These are phyloP conservation scores for Todus mexicanus DNA, from an alignment of 2,797 vertebrate species.

Conservation along the genomic window DNA sequence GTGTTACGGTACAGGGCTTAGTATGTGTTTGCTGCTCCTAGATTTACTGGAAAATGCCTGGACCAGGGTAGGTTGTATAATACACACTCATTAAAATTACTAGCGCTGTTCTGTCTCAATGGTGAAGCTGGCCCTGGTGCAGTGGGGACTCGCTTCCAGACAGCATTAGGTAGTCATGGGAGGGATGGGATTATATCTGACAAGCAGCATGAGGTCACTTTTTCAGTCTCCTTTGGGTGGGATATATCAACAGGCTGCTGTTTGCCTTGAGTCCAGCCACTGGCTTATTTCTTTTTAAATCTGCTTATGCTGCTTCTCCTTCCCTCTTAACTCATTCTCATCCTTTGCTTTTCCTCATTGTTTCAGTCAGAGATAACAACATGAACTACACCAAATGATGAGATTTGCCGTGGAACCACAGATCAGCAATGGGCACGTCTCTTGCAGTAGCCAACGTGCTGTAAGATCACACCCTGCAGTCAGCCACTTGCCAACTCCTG, in stretches of 20 bases:
- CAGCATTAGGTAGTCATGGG: conserved; percentile 39
- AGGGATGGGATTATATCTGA: conserved; percentile 35
- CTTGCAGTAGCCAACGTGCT: neutral
- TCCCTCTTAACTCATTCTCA: neutral
- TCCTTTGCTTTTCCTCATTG: neutral
- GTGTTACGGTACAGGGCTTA: neutral
- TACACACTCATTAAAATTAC: neutral
- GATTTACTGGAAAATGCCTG: neutral
- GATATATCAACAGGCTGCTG: conserved; percentile 16
- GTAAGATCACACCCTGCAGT: neutral
- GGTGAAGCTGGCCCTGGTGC: neutral
- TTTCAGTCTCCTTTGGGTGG: conserved; percentile 20
- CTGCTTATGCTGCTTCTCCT: neutral
- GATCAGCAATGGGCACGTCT: neutral
- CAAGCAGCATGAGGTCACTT: conserved; percentile 59
- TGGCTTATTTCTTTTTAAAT: neutral
- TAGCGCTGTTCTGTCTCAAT: neutral
- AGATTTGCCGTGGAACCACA: neutral
- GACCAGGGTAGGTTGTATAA: neutral
- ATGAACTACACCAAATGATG: neutral
- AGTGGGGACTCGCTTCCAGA: neutral
- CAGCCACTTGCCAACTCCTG: neutral
- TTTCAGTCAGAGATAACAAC: neutral
- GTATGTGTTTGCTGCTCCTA: neutral
- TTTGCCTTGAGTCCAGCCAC: neutral